These are phyloP conservation scores for Muraenolepis orangiensis DNA, from an alignment of 2,797 vertebrate genomes.

Conservation along the genomic window DNA sequence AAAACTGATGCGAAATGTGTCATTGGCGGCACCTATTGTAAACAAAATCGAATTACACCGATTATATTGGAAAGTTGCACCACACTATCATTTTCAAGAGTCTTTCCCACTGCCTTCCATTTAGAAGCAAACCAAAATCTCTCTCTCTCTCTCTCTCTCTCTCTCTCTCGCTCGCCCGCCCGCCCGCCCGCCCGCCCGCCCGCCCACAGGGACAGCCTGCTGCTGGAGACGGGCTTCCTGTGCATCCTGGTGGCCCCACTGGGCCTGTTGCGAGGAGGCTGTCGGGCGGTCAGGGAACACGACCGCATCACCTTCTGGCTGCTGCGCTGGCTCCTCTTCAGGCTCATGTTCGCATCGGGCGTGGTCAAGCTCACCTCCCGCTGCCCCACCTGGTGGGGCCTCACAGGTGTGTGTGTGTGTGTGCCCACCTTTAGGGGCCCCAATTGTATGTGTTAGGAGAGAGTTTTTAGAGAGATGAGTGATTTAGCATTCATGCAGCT, in stretches of 20 bases:
- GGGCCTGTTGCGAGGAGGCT: conserved; percentile 59
- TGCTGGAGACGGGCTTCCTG: conserved; percentile 89
- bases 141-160: too few relatives aligned
- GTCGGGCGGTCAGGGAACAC: conserved; percentile 57
- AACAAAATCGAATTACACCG: too few relatives aligned
- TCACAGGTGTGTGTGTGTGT: conserved; percentile 77
- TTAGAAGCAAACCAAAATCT: too few relatives aligned
- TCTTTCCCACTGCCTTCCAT: too few relatives aligned
- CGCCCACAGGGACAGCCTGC: conserved; percentile 86
- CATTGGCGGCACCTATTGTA: too few relatives aligned
- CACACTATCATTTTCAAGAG: too few relatives aligned
- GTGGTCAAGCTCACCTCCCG: conserved; percentile 93
- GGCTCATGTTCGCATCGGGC: conserved; percentile 93
- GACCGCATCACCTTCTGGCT: conserved; percentile 87
- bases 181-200: too few relatives aligned
- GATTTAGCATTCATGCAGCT: not conserved
- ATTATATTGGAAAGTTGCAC: too few relatives aligned
- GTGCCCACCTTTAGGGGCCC: not conserved
- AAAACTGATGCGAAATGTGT: too few relatives aligned
- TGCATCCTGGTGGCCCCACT: conserved; percentile 85
- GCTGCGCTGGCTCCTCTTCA: conserved; percentile 90
- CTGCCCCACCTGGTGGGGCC: conserved; percentile 96
- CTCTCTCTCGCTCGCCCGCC: too few relatives aligned
- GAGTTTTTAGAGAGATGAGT: not conserved
- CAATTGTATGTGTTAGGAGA: not conserved